Evolutionary conservation across 2,888 invertebrate species (phyloP).

Genomic region (Willowsia nigromaculata): DNA sequence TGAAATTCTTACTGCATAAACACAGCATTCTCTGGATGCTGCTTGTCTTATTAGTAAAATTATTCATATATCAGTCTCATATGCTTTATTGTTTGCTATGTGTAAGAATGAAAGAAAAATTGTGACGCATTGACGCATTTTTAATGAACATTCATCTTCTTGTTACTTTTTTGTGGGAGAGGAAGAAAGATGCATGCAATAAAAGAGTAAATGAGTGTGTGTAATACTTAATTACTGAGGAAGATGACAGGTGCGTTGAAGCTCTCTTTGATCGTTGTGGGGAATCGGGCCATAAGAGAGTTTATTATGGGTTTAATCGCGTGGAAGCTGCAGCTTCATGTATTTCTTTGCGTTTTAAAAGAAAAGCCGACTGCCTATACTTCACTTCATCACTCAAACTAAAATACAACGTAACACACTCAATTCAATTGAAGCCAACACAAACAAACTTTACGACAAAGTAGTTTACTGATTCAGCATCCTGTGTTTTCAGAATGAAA

Average conservation of each 20-base stretch:
- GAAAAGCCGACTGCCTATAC: background rate
- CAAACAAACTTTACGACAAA: background rate
- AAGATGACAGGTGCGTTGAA: constrained; percentile 55
- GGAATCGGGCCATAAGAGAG: background rate
- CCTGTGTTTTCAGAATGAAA: too few species aligned
- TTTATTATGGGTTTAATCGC: constrained; percentile 4
- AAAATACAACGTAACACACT: background rate
- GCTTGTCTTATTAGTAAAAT: too few species aligned
- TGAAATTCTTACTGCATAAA: too few species aligned
- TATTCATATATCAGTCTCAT: constrained; percentile 22
- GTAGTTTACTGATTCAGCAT: too few species aligned
- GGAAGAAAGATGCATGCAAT: background rate
- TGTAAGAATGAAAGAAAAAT: constrained; percentile 32
- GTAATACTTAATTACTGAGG: constrained; percentile 33
- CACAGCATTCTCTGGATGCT: too few species aligned
- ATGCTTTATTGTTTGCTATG: background rate
- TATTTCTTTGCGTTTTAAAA: background rate
- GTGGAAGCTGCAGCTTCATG: constrained; percentile 4
- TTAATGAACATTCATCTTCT: constrained; percentile 61
- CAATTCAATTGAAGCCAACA: background rate
- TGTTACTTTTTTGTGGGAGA: constrained; percentile 32
- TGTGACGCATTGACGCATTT: constrained; percentile 58
- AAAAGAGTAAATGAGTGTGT: constrained; percentile 26
- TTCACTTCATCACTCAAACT: background rate
- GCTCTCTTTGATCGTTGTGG: constrained; percentile 43